Conservation (phyloP, 2,113 vertebrate species). For the Thymallus thymallus region DNA sequence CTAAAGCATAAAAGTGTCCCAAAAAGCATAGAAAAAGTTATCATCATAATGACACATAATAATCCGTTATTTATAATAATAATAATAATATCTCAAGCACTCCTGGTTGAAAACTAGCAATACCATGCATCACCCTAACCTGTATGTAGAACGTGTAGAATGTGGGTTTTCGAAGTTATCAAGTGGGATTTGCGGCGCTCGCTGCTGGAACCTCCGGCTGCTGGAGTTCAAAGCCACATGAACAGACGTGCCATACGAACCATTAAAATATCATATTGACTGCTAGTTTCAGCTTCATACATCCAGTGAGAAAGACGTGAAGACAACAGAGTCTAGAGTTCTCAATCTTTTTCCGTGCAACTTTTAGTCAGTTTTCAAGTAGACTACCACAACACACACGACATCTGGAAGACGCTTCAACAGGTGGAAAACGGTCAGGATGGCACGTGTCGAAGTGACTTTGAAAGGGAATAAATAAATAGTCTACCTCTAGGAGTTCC, state of each 20-base stretch:
- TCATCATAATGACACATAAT: too few relatives aligned
- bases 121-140: slow-evolving; percentile 67
- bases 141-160: slow-evolving; percentile 81
- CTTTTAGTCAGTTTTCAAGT: slow-evolving; percentile 49
- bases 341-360: slow-evolving; percentile 71
- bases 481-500: neutral
- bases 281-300: slow-evolving; percentile 84
- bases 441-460: slow-evolving; percentile 28
- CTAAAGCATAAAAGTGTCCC: slow-evolving; percentile 33
- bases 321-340: slow-evolving; percentile 79
- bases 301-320: slow-evolving; percentile 77
- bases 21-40: neutral
- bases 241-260: slow-evolving; percentile 92
- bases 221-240: slow-evolving; percentile 98
- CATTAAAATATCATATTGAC: slow-evolving; percentile 96
- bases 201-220: slow-evolving; percentile 94
- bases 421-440: slow-evolving; percentile 90
- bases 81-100: slow-evolving; percentile 16
- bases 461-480: slow-evolving; percentile 3
- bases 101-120: slow-evolving; percentile 42
- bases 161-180: slow-evolving; percentile 97
- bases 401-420: slow-evolving; percentile 74
- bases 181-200: slow-evolving; percentile 98
- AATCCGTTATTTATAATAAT: neutral
- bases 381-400: slow-evolving; percentile 17